Evolutionary conservation across 2,888 invertebrate species (phyloP).

Genomic region (Tolmerus cingulatus): DNA sequence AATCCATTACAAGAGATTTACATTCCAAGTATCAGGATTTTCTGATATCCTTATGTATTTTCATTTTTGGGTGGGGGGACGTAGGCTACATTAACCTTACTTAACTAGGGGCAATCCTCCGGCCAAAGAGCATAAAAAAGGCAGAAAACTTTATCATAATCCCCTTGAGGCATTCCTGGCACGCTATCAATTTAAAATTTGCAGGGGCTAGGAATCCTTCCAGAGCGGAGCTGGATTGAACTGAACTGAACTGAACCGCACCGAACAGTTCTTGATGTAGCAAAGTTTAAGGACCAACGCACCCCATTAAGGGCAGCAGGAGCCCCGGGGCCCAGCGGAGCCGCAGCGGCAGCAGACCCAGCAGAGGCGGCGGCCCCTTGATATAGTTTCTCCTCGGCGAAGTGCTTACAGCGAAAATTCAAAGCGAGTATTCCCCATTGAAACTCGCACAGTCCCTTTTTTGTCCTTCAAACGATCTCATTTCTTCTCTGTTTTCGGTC

Average conservation of each 20-base stretch:
- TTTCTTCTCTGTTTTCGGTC: constrained; percentile 36
- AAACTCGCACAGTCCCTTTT: constrained; percentile 27
- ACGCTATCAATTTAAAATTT: not conserved
- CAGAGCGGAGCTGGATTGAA: not conserved
- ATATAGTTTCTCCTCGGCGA: constrained; percentile 5
- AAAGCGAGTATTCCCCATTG: not conserved
- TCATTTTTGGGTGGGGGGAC: not conserved
- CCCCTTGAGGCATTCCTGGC: not conserved
- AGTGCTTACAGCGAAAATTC: not conserved
- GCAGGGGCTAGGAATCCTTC: not conserved
- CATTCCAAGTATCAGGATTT: not conserved
- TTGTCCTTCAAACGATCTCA: constrained; percentile 32
- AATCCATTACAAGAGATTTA: not conserved
- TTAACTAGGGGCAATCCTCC: not conserved
- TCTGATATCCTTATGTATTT: not conserved
- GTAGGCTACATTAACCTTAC: not conserved
- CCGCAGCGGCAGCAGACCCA: not conserved
- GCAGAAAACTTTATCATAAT: not conserved
- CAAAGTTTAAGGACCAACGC: constrained; percentile 35
- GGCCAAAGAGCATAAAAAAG: not conserved
- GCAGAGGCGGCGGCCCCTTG: not conserved
- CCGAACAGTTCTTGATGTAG: not conserved
- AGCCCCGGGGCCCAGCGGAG: not conserved
- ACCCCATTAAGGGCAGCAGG: not conserved
- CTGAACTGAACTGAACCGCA: not conserved